A percentile compares a stretch with the other conserved stretches of the same genome.
These are phyloP conservation scores for Eufriesea mexicana DNA, from an alignment of 1,140 invertebrate species.

Conservation along the genomic window DNA sequence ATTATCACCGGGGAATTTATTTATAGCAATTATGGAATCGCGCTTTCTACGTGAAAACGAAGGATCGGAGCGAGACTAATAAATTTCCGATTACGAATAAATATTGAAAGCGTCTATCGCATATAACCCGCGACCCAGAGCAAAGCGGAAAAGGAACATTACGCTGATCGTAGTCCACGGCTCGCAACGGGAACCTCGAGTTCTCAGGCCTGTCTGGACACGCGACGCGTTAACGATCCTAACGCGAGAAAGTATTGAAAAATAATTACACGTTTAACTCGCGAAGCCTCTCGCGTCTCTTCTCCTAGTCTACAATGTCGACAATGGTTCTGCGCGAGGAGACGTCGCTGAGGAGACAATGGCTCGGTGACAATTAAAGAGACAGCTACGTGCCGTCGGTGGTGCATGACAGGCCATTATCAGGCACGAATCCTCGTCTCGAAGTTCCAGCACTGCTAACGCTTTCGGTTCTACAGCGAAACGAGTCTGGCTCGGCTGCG, in stretches of 20 bases:
- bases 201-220: too few relatives aligned
- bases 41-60: too few relatives aligned
- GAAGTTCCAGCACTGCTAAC: not conserved
- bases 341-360: slow-evolving; percentile 7
- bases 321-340: slow-evolving; percentile 4
- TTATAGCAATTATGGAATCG: too few relatives aligned
- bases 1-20: too few relatives aligned
- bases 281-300: not conserved
- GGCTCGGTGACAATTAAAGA: slow-evolving; percentile 11
- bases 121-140: too few relatives aligned
- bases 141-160: too few relatives aligned
- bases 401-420: not conserved
- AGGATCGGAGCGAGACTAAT: too few relatives aligned
- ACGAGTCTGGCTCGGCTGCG: not conserved
- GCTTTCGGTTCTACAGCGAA: not conserved
- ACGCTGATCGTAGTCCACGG: too few relatives aligned
- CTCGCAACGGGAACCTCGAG: too few relatives aligned
- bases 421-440: not conserved
- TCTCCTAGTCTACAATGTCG: not conserved
- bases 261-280: not conserved
- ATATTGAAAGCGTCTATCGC: too few relatives aligned
- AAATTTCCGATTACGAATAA: too few relatives aligned
- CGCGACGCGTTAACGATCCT: not conserved
- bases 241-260: not conserved
- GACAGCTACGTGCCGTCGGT: not conserved